Base-by-base conservation (phyloP, 1,140 invertebrate species). In the Gryon sp. region DNA sequence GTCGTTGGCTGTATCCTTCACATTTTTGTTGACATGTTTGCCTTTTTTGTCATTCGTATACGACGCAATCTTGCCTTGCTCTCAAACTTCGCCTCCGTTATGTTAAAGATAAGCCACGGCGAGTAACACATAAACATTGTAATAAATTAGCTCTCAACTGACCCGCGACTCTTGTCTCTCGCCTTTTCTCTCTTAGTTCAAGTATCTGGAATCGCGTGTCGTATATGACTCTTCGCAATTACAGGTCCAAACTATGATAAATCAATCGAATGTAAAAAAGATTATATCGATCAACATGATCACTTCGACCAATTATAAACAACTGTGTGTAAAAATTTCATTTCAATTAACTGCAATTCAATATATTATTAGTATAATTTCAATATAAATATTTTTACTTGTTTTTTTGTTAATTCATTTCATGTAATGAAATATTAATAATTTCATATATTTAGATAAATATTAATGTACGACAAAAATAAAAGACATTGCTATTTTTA, bases 61-160 rank as follows among this genome's bases (percentile, higher is more conserved):
- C 62, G 62, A 68, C 68, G 74, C 69, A 77, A 77, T 77, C 78
- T 74, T 24, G 59, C 63, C 72, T 77, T 73, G 74, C 69, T 74
- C 76, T 73, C 69, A 69, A 80, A 80, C 78, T 80, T 80, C 72
- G 79, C 72, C 68, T 73, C 62, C 72, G 69, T 76, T 69, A 76
- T 77, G 73, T 80, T 76, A 55, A 68, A 80, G 78, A 80, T 80
- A 80, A 80, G 62, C 48, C 70, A 63, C 72, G 78, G 76, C 76
- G 83, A 80, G 83, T 82, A 83, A 86, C 84, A 87, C 84, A 85
- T 87, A 88, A 89, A 89, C 87, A 89, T 88, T 89, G 82, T 82
- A 88, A 89, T 89, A 89, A 89, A 89, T 89, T 89, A 89, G 86
- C 82, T 82, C 68, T 84, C 78, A 80, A 57, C 66, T 87, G 87